These are phyloP conservation scores for Synanthedon vespiformis DNA, from an alignment of 2,888 invertebrate species.

Conservation along the genomic window DNA sequence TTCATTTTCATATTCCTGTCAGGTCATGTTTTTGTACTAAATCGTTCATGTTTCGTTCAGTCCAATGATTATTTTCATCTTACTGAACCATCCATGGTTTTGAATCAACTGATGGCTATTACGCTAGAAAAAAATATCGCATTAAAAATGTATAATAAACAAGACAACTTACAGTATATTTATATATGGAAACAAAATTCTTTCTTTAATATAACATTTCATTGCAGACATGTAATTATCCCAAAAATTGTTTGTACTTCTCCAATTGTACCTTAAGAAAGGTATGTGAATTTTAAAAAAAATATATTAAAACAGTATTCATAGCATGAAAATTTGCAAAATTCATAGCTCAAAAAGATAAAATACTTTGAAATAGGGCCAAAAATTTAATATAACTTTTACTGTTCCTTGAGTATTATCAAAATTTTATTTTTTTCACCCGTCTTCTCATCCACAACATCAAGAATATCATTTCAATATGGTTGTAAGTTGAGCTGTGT, in stretches of 20 bases:
- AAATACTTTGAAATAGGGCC: too few species aligned
- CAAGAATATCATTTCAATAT: too few species aligned
- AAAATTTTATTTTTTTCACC: too few species aligned
- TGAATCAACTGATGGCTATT: conserved; percentile 12
- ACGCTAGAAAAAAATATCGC: conserved; percentile 32
- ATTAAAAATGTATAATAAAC: conserved; percentile 16
- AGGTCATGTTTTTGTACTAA: conserved; percentile 13
- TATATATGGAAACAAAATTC: conserved; percentile 7
- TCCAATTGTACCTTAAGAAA: neutral
- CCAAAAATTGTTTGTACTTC: conserved; percentile 4
- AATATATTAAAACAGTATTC: conserved; percentile 22
- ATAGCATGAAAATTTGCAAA: conserved; percentile 21
- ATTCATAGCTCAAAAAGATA: neutral
- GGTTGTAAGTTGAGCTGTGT: too few species aligned
- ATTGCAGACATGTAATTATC: conserved; percentile 11
- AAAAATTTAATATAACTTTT: too few species aligned
- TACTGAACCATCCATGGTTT: conserved; percentile 57
- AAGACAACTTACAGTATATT: conserved; percentile 9
- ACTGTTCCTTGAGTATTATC: too few species aligned
- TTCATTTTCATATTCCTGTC: conserved; percentile 21
- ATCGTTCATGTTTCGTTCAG: conserved; percentile 13
- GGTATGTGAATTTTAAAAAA: neutral
- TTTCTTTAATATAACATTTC: conserved; percentile 7
- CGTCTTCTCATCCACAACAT: too few species aligned
- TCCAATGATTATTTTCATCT: conserved; percentile 30